A percentile compares a stretch with the other conserved stretches of the same genome.
phyloP scores from a whole-genome alignment of 2,113 vertebrate genomes.

The Ovibos moschatus region DNA sequence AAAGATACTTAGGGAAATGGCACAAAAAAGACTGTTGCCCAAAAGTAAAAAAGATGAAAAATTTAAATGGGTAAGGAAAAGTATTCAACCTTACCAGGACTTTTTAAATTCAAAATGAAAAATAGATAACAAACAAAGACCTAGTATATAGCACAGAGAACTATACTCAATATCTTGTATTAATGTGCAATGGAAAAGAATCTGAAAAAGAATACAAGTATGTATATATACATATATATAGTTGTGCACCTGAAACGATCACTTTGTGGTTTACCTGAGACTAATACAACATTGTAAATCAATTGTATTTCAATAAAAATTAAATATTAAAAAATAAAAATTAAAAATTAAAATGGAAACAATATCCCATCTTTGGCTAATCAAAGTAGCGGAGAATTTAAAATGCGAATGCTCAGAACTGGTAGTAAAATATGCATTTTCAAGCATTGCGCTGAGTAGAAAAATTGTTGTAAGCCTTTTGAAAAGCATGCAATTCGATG shows the following conservation, averaged over 20 bases:
- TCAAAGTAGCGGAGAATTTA: not conserved
- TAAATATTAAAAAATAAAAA: not conserved
- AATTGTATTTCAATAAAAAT: not conserved
- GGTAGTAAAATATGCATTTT: not conserved
- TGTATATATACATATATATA: not conserved
- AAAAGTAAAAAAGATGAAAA: not conserved
- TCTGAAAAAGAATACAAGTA: not conserved
- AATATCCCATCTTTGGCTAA: not conserved
- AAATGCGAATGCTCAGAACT: not conserved
- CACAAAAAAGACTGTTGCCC: not conserved
- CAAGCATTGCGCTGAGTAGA: not conserved
- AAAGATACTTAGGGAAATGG: not conserved
- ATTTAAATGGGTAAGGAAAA: not conserved
- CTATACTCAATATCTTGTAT: not conserved
- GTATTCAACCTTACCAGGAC: not conserved
- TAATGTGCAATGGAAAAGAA: not conserved
- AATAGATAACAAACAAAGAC: not conserved
- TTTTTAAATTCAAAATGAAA: not conserved
- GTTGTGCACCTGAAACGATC: not conserved
- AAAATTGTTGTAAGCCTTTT: not conserved
- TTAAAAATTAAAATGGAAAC: not conserved
- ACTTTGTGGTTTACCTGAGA: not conserved
- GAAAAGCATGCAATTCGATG: not conserved
- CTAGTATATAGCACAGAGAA: not conserved
- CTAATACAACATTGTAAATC: not conserved